Evolutionary conservation across 2,888 invertebrate species (phyloP).

Genomic region (Notodromas monacha): DNA sequence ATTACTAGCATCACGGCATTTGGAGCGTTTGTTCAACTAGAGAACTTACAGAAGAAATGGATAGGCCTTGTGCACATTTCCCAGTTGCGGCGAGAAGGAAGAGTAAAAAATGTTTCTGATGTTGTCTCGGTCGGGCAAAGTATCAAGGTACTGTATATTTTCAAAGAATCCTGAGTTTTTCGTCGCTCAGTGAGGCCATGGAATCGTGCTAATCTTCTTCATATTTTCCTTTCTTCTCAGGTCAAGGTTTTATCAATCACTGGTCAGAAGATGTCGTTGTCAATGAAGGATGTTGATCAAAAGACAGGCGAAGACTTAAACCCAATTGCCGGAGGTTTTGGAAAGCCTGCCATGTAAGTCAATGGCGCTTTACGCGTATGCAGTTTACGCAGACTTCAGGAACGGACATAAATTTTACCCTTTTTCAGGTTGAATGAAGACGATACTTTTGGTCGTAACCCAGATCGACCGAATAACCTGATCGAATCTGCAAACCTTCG

Average conservation of each 20-base stretch:
- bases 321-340: conserved; percentile 21
- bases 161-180: not conserved
- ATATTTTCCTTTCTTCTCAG: conserved; percentile 13
- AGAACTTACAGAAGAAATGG: conserved; percentile 46
- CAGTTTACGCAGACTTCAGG: not conserved
- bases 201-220: not conserved
- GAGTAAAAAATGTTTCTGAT: conserved; percentile 74
- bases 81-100: conserved; percentile 57
- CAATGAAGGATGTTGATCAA: conserved; percentile 95
- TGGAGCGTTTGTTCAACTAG: conserved; percentile 85
- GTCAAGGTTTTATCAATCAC: conserved; percentile 62
- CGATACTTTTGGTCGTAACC: conserved; percentile 41
- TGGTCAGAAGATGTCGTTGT: conserved; percentile 77
- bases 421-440: conserved; percentile 20
- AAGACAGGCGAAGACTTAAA: conserved; percentile 73
- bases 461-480: conserved; percentile 44
- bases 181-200: conserved; percentile 1
- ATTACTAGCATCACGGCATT: conserved; percentile 89
- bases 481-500: conserved; percentile 18
- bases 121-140: conserved; percentile 61
- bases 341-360: not conserved
- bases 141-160: conserved; percentile 53
- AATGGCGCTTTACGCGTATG: too few relatives aligned
- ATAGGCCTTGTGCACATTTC: conserved; percentile 95
- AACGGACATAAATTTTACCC: not conserved